Base-by-base conservation (phyloP, 1,140 invertebrate species). In the Magallana gigas region DNA sequence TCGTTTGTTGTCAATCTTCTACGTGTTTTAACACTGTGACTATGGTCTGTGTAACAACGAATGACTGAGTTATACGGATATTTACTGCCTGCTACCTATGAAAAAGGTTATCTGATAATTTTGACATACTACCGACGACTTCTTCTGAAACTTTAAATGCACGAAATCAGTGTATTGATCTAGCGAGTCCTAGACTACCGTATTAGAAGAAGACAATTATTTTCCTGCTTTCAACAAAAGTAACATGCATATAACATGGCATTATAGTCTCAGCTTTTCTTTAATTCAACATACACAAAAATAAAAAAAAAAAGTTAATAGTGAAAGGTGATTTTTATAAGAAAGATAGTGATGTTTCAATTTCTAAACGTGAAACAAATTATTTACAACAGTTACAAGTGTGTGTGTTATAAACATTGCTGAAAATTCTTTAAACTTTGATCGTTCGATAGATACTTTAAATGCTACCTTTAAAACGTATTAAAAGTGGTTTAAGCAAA, bases 71-170 rank as follows among this genome's bases (percentile, higher is more conserved):
- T 36, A 23, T 76, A 29, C 23, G 36, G 68, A 76, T 36, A 76
- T 76, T 76, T 76, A 76, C 68, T 36, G 68, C 23, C 11, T 23
- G 8, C 23, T 76, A 29, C 18, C 68, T 29, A 18, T 9, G 18
- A 5, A 48, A 76, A 76, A 76, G 68, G 68, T 76, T 76, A 76
- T 76, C 68, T 12, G 68, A 76, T 76, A 76, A 29, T 76, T 76
- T 29, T 76, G 68, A 76, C 68, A 76, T 11, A 76, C 68, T 76
- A 76, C 68, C 23, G 36, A 76, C 23, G 68, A 76, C 23, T 29
- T 29, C 23, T 76, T 36, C 23, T 11, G 12, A 36, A 76, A 76
- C 23, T 29, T 76, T 76, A 36, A 76, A 76, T 36, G 68, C 68
- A 76, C 68, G 12, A 76, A 36, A 76, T 18, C 68, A 8, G 23